These are phyloP conservation scores for Rhinichthys klamathensis DNA, from an alignment of 2,113 vertebrate genomes.

Conservation along the genomic window DNA sequence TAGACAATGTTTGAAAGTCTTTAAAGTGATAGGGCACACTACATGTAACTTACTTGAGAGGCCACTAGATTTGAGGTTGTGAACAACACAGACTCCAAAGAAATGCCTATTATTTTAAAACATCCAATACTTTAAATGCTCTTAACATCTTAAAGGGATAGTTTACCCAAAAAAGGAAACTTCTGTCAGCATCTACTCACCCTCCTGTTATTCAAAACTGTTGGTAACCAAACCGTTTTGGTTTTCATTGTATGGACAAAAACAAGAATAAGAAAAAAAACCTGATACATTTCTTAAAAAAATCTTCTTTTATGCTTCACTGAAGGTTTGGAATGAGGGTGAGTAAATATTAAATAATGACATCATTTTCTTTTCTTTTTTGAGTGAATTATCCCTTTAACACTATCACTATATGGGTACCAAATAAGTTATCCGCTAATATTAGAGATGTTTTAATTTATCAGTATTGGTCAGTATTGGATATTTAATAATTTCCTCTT, in stretches of 20 bases:
- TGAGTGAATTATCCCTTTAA: too few relatives aligned
- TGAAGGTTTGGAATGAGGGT: too few relatives aligned
- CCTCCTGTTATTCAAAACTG: not conserved
- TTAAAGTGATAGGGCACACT: slow-evolving; percentile 61
- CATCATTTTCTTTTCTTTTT: too few relatives aligned
- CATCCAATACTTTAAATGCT: not conserved
- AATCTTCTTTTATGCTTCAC: too few relatives aligned
- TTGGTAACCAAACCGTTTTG: not conserved
- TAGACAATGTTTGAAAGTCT: slow-evolving; percentile 66
- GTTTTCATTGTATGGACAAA: not conserved
- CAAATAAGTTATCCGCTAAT: too few relatives aligned
- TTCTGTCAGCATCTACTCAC: not conserved
- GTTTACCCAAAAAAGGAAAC: not conserved
- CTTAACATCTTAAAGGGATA: not conserved
- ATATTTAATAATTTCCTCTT: too few relatives aligned
- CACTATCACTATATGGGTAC: too few relatives aligned
- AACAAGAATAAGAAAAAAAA: too few relatives aligned
- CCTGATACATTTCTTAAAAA: too few relatives aligned
- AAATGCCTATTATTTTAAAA: not conserved
- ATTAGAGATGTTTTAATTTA: too few relatives aligned
- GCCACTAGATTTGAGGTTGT: not conserved
- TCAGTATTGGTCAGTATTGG: too few relatives aligned
- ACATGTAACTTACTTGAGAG: slow-evolving; percentile 16
- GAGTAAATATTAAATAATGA: too few relatives aligned
- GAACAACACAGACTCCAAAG: slow-evolving; percentile 3